Evolutionary conservation across 2,113 vertebrate species (phyloP), one percentile per base, ranked within the genome.

Genomic region (Semnopithecus entellus): DNA sequence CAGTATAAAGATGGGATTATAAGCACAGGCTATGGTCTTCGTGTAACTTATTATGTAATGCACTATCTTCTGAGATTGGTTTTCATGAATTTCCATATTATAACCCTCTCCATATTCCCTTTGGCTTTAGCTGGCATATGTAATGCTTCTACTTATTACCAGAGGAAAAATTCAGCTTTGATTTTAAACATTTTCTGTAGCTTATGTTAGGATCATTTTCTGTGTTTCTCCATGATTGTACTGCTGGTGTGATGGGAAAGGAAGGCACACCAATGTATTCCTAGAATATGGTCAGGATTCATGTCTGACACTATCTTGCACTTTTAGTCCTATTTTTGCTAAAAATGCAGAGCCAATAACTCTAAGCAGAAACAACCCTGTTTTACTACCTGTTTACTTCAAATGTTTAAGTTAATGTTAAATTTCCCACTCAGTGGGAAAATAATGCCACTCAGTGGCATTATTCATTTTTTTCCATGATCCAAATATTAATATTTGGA

Each of bases 241-340:
- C 12, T 64, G 1, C 3, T 38, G 35, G 30, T 4, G 0, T 27
- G 23, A 79, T 1, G 57, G 40, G 13, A 27, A 76, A 82, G n/a
- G 1, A 64, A 40, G 35, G 8, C 25, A 32, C 2, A 10, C 11
- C 20, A 48, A 23, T 0, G 6, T 0, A 12, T 17, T 75, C 20
- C 5, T 12, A 1, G 4, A 5, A 57, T 79, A 30, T 6, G 9
- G 9, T 83, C 8, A 59, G n/a, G 12, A 38, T 30, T 88, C 16
- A 57, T 22, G 2, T 50, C 59, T 76, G 50, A 52, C 27, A 59
- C 16, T 61, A 10, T 14, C 13, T 22, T 55, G 3, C 40, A 81
- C 6, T 13, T 52, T 92, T 52, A 90, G 72, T 0, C 9, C 0
- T 23, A 18, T 40, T 94, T 89, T 55, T 4, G 3, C 10, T 73